A percentile compares a stretch with the other conserved stretches of the same genome.
phyloP scores from a whole-genome alignment of 2,797 vertebrate genomes.

The Tokudaia muenninki region DNA sequence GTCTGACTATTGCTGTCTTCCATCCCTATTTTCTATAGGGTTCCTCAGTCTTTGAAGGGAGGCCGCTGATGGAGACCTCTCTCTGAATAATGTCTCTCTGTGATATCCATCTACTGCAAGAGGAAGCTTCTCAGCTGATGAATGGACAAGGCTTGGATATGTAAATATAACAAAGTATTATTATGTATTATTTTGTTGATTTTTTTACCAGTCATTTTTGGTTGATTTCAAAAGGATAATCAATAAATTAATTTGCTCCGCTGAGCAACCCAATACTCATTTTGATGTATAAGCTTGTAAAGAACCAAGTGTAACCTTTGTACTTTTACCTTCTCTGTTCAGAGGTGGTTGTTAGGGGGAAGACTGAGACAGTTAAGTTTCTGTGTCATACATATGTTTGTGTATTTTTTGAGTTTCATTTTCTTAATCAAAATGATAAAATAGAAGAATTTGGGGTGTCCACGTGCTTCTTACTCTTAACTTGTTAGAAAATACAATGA shows the following conservation, averaged over 20 bases:
- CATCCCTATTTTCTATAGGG: neutral
- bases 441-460: neutral
- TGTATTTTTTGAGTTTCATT: neutral
- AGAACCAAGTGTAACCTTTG: neutral
- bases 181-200: neutral
- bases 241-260: constrained; percentile 40
- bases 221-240: neutral
- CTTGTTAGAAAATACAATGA: neutral
- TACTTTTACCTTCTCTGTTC: neutral
- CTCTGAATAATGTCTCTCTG: neutral
- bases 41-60: neutral
- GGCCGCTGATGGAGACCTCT: neutral
- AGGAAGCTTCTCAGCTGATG: neutral
- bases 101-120: neutral
- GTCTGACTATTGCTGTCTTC: neutral
- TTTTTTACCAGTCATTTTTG: neutral
- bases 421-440: neutral
- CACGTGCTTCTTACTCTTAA: neutral
- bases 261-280: neutral
- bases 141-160: no score
- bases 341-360: neutral
- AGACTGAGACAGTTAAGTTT: neutral
- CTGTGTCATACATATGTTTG: accelerated
- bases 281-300: constrained; percentile 61
- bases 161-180: neutral